A percentile compares a stretch with the other conserved stretches of the same genome.
These are phyloP conservation scores for Catharus ustulatus DNA, from an alignment of 2,797 vertebrate species.

Conservation along the genomic window DNA sequence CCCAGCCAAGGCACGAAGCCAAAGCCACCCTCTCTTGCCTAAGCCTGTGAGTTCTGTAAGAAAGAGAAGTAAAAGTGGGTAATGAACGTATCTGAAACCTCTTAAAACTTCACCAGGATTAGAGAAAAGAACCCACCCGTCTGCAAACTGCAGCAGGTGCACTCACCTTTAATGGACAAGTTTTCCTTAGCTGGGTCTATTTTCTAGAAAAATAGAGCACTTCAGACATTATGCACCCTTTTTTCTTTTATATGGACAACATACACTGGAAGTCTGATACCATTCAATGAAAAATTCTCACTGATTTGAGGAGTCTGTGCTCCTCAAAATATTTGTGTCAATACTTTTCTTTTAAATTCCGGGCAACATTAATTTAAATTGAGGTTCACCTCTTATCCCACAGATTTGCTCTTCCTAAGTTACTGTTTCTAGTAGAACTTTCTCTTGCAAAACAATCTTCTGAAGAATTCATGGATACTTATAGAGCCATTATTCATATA, in stretches of 20 bases:
- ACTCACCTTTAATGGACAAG: background rate
- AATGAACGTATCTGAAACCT: background rate
- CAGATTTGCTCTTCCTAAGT: background rate
- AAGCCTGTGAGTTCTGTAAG: background rate
- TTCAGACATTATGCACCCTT: background rate
- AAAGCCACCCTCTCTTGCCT: background rate
- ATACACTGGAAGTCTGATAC: background rate
- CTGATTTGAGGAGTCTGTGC: background rate
- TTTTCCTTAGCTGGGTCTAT: background rate
- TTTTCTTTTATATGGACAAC: background rate
- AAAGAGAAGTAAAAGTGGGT: background rate
- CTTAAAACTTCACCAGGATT: background rate
- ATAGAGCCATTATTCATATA: background rate
- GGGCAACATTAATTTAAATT: background rate
- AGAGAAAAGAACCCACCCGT: background rate
- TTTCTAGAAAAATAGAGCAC: background rate
- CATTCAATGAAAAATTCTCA: background rate
- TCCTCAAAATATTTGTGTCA: background rate
- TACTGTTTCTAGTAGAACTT: background rate
- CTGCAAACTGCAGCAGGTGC: background rate
- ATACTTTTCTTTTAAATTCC: background rate
- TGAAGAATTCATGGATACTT: slow-evolving; percentile 12
- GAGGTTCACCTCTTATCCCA: background rate
- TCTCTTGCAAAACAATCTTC: slow-evolving; percentile 2
- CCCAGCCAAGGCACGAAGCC: background rate